These are phyloP conservation scores for Apodemus speciosus DNA, from an alignment of 2,113 vertebrate genomes.

Conservation along the genomic window DNA sequence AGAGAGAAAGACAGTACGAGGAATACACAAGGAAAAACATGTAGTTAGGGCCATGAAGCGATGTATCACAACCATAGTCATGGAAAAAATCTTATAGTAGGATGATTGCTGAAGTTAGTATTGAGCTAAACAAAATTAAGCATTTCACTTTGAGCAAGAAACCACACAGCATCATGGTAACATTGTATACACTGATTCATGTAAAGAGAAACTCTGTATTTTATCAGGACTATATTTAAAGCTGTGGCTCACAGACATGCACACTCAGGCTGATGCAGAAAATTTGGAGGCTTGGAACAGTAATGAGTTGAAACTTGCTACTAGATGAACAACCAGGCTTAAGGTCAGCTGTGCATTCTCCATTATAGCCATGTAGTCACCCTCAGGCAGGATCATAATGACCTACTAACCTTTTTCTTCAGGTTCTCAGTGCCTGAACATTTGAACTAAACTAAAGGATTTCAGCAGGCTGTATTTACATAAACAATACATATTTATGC, in stretches of 20 bases:
- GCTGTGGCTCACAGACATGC: neutral
- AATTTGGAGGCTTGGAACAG: neutral
- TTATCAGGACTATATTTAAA: neutral
- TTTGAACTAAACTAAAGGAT: neutral
- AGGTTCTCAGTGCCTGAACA: neutral
- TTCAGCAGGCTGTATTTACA: neutral
- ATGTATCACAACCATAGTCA: neutral
- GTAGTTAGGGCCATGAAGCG: neutral
- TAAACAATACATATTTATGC: neutral
- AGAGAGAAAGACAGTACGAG: rapidly evolving
- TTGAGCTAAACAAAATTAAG: neutral
- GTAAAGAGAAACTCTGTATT: neutral
- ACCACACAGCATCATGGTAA: neutral
- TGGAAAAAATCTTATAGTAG: neutral
- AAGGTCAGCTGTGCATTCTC: neutral
- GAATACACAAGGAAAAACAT: neutral
- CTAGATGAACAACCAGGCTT: too few species aligned
- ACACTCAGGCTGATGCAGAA: too few species aligned
- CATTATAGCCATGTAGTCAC: neutral
- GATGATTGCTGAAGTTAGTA: neutral
- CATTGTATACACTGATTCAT: neutral
- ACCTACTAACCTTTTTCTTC: neutral
- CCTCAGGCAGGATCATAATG: neutral
- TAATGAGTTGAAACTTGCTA: neutral
- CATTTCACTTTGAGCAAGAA: neutral